Base-by-base conservation (phyloP, 2,888 invertebrate species). In the Clanis bilineata region DNA sequence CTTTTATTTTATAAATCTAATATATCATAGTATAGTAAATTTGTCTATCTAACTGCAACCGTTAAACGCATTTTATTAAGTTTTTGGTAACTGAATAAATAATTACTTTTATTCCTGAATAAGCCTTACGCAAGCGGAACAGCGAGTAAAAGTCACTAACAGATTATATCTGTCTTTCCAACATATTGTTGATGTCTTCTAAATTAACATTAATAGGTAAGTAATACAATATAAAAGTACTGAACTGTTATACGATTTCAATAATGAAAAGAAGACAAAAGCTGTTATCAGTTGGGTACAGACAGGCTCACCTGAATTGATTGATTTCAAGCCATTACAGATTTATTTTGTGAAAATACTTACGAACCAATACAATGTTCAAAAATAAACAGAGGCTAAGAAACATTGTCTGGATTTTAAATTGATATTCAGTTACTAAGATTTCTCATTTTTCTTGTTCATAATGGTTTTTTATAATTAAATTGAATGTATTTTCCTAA, bases 191-290 rank as follows among this genome's bases (percentile, higher is more conserved):
- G n/a, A n/a, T n/a, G n/a, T n/a, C n/a, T n/a, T n/a, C n/a, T n/a
- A n/a, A n/a, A n/a, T n/a, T n/a, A n/a, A n/a, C 7, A 3, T 1
- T 12, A 22, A 22, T 23, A 32, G 3, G 3, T 9, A 12, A 15
- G 9, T 45, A 15, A 23, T 58, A 32, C 10, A 51, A 15, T 36
- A 12, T 44, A 9, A 44, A 57, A 28, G 21, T 38, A 25, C 25
- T 38, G 18, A 38, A n/a, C 47, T 38, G 47, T 10, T 28, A 60
- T 56, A 22, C 45, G 56, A 60, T 56, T 60, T 38, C 47, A 60
- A 60, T 60, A 56, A 60, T 60, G 60, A 39, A 47, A 56, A 28
- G 56, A 57, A 56, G 56, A 56, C 47, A 56, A 47, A 43, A 21
- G 45, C 47, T 45, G 39, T 60, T 56, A 60, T 60, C 60, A 56